phyloP scores from a whole-genome alignment of 2,113 vertebrate genomes.

The Jaculus jaculus region DNA sequence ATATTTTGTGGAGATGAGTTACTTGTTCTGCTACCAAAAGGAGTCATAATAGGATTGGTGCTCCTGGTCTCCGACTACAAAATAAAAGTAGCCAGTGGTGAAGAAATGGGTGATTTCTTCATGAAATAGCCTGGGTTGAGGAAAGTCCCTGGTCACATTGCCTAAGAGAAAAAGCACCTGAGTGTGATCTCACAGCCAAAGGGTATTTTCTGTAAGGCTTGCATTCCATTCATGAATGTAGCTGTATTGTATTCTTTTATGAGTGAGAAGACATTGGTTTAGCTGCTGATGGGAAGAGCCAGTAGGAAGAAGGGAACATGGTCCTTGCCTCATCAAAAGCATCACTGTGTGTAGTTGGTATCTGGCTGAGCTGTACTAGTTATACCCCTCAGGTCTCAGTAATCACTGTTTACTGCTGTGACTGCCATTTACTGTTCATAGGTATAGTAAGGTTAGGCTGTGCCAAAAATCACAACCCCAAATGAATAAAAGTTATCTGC shows the following conservation, averaged over 20 bases:
- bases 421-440: neutral
- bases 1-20: neutral
- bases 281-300: neutral
- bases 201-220: slow-evolving; percentile 49
- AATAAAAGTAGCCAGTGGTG: neutral
- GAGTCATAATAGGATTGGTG: neutral
- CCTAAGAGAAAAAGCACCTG: slow-evolving; percentile 45
- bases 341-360: neutral
- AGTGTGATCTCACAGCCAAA: slow-evolving; percentile 50
- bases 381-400: neutral
- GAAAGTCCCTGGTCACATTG: slow-evolving; percentile 39
- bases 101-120: slow-evolving; percentile 46
- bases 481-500: neutral
- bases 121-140: slow-evolving; percentile 18
- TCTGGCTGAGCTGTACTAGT: neutral
- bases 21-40: neutral
- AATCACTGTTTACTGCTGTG: neutral
- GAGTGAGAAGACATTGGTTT: neutral
- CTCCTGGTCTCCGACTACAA: neutral
- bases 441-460: neutral
- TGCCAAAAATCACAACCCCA: slow-evolving; percentile 22
- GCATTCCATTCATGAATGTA: neutral
- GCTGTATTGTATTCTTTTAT: neutral
- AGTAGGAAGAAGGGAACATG: neutral
- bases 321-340: neutral